Conservation (phyloP, 2,888 invertebrate species). For the Hirtodrosophila alboralis region DNA sequence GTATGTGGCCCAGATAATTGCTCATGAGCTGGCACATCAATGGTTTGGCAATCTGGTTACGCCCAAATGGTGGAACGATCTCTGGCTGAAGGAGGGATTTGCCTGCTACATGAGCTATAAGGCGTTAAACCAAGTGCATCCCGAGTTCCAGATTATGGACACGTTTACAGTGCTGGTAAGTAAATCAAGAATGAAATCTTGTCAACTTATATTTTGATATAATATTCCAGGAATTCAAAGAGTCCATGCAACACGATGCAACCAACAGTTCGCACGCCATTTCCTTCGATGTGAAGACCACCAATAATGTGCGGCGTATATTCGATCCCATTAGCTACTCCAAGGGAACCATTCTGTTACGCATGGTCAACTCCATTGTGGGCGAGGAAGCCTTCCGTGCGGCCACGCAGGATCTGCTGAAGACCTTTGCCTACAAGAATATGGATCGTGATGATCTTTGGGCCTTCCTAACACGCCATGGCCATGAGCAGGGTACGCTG, state of each 20-base stretch:
- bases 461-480: conserved; percentile 87
- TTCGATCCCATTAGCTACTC: conserved; percentile 90
- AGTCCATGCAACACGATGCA: conserved; percentile 87
- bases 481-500: conserved; percentile 83
- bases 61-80: conserved; percentile 90
- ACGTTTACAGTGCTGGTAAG: conserved; percentile 84
- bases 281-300: conserved; percentile 86
- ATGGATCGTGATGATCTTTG: conserved; percentile 89
- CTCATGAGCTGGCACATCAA: conserved; percentile 92
- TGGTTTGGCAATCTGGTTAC: conserved; percentile 93
- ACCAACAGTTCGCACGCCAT: conserved; percentile 88
- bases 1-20: conserved; percentile 87
- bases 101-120: conserved; percentile 85
- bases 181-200: neutral
- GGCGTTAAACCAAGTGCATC: conserved; percentile 84
- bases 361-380: conserved; percentile 89
- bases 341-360: conserved; percentile 89
- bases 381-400: conserved; percentile 86
- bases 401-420: conserved; percentile 85
- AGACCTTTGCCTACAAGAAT: conserved; percentile 86
- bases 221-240: conserved; percentile 84
- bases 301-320: conserved; percentile 87
- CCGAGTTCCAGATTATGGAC: conserved; percentile 86
- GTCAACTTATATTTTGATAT: neutral
- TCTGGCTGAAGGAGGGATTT: conserved; percentile 88